Base-by-base conservation (phyloP, 1,140 invertebrate genomes). In the Apocrypta bakeri region DNA sequence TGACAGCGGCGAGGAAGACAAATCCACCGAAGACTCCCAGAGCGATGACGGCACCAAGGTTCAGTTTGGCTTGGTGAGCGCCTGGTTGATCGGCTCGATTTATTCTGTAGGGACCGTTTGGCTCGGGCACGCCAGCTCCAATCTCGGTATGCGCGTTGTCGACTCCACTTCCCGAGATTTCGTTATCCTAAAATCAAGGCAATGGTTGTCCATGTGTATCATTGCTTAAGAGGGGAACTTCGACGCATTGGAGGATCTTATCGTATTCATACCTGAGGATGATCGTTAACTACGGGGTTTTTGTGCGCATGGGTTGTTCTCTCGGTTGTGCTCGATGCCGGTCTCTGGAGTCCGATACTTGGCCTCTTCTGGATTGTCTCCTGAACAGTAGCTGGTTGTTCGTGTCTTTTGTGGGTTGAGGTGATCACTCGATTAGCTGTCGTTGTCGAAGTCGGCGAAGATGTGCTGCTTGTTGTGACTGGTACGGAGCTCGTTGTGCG, bases 11-110 rank as follows among this genome's bases (percentile, higher is more conserved):
- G 25, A 98, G 93, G 87, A 98, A 97, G 0, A 98, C 96, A 85
- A 98, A 96, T 8, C 96, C 97, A 75, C 97, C 97, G 89, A 98
- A 98, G 0, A 97, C 96, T 21, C 96, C 97, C 14, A 98, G 92
- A 1, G 97, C 97, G 76, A 98, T 97, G 72, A 98, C 97, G 0
- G 97, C 96, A 31, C 96, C 96, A 71, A 97, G 92, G 90, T 97
- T 97, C 3, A 97, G 92, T 87, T 95, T 95, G 1, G 96, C 95
- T 37, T 95, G 96, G 81, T 95, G 93, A 1, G 94, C 92, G 37
- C 94, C 93, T 14, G 93, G 90, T 68, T 94, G 93, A 29, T 94
- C 92, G 37, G 94, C 94, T 61, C 93, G 94, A 81, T 96, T 95
- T 1, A 96, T 94, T 1, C 94, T 93, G 77, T 93, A 93, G 0